phyloP scores from a whole-genome alignment of 2,113 vertebrate genomes.

The Thinocorus orbignyianus region DNA sequence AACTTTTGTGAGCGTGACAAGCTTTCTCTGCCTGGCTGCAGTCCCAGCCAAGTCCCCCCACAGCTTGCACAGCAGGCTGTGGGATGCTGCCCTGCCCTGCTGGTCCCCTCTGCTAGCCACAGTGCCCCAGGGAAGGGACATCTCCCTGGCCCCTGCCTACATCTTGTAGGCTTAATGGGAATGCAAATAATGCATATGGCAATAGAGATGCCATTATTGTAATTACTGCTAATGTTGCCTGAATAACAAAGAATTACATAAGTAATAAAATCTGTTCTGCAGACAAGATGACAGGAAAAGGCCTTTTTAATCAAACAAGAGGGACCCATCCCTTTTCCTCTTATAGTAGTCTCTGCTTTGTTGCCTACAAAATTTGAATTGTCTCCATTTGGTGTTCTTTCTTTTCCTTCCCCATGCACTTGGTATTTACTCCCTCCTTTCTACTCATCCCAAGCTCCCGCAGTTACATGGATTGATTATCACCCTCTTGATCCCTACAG shows the following conservation, averaged over 20 bases:
- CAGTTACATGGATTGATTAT: not conserved
- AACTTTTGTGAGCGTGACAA: not conserved
- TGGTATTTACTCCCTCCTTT: not conserved
- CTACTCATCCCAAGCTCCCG: not conserved
- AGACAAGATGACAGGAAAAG: constrained; percentile 41
- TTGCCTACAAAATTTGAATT: not conserved
- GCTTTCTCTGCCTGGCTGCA: not conserved
- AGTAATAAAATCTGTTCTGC: constrained; percentile 42
- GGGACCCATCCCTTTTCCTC: constrained; percentile 24
- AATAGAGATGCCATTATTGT: not conserved
- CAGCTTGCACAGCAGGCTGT: not conserved
- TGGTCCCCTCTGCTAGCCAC: not conserved
- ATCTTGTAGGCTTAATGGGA: not conserved
- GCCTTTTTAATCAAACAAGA: not conserved
- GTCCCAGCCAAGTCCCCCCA: not conserved
- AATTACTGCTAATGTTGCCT: not conserved
- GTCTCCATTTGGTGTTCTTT: not conserved
- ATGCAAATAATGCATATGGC: not conserved
- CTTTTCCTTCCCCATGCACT: not conserved
- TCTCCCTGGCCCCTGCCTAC: not conserved
- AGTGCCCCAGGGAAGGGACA: not conserved
- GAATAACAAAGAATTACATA: not conserved
- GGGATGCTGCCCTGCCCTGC: not conserved
- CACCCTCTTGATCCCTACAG: not conserved
- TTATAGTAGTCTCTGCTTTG: not conserved